Evolutionary conservation across 2,797 vertebrate genomes (phyloP), one percentile per base, ranked within the genome.

Genomic region (Percopsis omiscomaycus): DNA sequence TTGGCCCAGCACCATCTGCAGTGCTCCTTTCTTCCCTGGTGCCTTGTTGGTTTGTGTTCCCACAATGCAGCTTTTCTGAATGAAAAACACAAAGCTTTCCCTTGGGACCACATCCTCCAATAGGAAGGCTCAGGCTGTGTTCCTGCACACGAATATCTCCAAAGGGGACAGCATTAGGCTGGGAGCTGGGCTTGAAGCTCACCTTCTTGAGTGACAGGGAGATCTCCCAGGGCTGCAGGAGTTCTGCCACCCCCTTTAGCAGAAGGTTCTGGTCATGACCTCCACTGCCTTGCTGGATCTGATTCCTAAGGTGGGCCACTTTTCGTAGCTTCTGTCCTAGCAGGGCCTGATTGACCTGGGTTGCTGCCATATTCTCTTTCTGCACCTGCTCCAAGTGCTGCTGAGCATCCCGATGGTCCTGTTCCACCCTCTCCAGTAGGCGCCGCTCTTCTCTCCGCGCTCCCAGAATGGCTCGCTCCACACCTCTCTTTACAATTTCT

Each of bases 151-250:
- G 84, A 22, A 92, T 89, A 45, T 92, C 89, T 73, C 92, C 93
- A 47, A 94, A 93, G 1, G 61, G 68, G 2, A 93, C 82, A 10
- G 86, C 79, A 6, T 92, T 90, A 5, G 90, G 86, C 71, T 92
- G 90, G 45, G 91, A 89, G 74, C 90, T 92, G 2, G 91, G 92
- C 74, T 92, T 92, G 71, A 93, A 93, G 67, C 72, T 85, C 1
- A 93, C 92, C 69, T 88, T 91, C 71, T 91, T 93, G 5, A 93
- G 69, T 29, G 89, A 79, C 60, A 94, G 73, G 0, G 90, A 88
- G 28, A 93, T 84, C 77, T 92, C 91, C 91, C 91, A 92, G 11
- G 90, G 90, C 66, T 92, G 89, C 27, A 93, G 71, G 51, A 90
- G 86, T 54, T 92, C 87, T 2, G 83, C 13, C 10, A 91, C 73